Percentiles rank a stretch among this genome's conserved stretches.
phyloP scores from a whole-genome alignment of 2,113 vertebrate genomes.

The Corythornis madagascariensis region DNA sequence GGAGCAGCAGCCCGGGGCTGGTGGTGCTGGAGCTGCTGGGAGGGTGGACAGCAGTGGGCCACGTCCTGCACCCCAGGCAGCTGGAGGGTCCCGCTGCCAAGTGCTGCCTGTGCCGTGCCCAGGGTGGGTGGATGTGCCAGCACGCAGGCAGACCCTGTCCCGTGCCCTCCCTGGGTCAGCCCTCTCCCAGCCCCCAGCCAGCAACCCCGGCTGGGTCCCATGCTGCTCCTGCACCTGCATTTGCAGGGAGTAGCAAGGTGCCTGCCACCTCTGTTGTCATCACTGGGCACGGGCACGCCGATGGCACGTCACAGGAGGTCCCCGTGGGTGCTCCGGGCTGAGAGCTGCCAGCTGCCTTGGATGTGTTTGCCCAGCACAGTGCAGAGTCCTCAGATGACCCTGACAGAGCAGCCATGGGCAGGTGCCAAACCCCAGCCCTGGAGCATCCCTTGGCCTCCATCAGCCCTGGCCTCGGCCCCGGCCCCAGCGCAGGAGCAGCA shows the following conservation, averaged over 20 bases:
- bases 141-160: rapidly evolving
- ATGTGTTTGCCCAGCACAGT: background rate
- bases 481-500: rapidly evolving
- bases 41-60: rapidly evolving
- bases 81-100: rapidly evolving
- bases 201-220: rapidly evolving
- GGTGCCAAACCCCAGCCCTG: conserved; percentile 41
- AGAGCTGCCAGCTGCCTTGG: background rate
- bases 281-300: background rate
- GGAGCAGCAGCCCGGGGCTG: background rate
- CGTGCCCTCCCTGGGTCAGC: rapidly evolving
- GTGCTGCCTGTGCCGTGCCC: rapidly evolving
- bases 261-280: rapidly evolving
- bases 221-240: background rate
- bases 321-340: background rate
- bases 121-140: rapidly evolving
- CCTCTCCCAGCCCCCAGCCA: rapidly evolving
- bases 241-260: rapidly evolving
- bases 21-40: background rate
- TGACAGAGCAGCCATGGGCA: background rate
- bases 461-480: background rate
- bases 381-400: conserved; percentile 20
- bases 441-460: conserved; percentile 47
- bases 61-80: rapidly evolving
- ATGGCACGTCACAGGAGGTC: rapidly evolving